phyloP scores from a whole-genome alignment of 92 coral and sea anemone species.

The Hydrozoanthus gracilis region DNA sequence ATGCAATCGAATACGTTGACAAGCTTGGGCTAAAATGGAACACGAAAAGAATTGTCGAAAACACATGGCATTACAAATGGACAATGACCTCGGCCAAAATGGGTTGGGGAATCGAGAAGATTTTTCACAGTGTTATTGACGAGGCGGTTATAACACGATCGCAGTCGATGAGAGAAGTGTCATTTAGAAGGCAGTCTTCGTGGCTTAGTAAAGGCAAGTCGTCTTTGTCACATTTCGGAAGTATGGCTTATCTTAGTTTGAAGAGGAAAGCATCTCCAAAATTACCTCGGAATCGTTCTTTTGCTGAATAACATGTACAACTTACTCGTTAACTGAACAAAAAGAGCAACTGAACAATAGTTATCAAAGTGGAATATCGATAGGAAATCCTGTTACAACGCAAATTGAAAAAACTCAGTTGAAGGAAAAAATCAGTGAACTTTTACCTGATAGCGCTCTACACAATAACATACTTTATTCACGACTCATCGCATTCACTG shows the following conservation, averaged over 20 bases:
- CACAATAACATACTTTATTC: no score
- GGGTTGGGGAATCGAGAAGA: conserved; percentile 78
- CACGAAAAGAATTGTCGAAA: conserved; percentile 72
- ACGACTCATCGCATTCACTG: no score
- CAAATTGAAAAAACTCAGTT: no score
- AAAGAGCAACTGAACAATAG: background rate
- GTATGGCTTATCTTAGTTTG: conserved; percentile 28
- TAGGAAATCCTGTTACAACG: no score
- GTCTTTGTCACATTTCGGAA: conserved; percentile 34
- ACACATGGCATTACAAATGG: conserved; percentile 79
- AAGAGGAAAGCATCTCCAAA: conserved; percentile 28
- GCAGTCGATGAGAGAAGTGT: conserved; percentile 38
- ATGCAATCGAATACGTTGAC: conserved; percentile 65
- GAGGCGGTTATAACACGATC: conserved; percentile 53
- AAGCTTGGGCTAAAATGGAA: conserved; percentile 60
- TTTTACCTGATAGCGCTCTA: no score
- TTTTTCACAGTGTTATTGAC: conserved; percentile 74
- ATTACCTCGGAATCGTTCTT: background rate
- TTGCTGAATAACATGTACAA: background rate
- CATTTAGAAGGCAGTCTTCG: conserved; percentile 54
- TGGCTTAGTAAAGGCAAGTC: conserved; percentile 69
- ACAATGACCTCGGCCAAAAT: conserved; percentile 81
- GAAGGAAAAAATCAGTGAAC: no score
- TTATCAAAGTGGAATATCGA: no score
- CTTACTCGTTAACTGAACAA: background rate